Conservation (phyloP, 2,113 vertebrate species). For the Cynopterus brachyotis region DNA sequence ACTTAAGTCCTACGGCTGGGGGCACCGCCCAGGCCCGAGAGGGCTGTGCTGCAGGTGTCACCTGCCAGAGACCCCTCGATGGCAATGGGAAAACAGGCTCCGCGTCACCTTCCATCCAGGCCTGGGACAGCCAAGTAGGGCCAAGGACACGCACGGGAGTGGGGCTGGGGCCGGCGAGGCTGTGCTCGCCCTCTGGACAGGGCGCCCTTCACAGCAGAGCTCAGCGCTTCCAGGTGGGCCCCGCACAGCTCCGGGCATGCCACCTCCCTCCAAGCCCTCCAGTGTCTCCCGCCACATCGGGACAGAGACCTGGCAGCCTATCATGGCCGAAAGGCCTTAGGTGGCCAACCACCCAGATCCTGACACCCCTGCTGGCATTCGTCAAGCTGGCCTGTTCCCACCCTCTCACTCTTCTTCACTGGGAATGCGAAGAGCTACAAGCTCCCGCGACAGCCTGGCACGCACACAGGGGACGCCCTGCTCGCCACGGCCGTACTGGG, state of each 20-base stretch:
- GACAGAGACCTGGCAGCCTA: neutral
- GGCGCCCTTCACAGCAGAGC: neutral
- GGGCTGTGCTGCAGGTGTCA: neutral
- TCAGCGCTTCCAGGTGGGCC: neutral
- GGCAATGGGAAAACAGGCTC: neutral
- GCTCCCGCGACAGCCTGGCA: neutral
- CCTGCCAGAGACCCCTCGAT: neutral
- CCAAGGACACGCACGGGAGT: neutral
- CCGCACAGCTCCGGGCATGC: rapidly evolving
- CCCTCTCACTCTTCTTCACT: neutral
- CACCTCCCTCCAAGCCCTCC: no score
- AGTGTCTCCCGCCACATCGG: neutral
- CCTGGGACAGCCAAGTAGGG: neutral
- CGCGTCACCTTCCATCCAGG: no score
- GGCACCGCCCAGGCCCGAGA: no score
- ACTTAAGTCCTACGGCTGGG: neutral
- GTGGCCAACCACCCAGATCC: neutral
- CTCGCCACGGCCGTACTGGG: neutral
- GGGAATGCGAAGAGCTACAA: neutral
- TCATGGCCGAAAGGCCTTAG: neutral
- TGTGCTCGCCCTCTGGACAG: neutral
- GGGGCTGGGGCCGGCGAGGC: rapidly evolving
- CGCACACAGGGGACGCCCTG: neutral
- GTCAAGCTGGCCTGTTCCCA: rapidly evolving
- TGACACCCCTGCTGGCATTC: rapidly evolving